phyloP scores from a whole-genome alignment of 2,797 vertebrate genomes.

The Choloepus didactylus region DNA sequence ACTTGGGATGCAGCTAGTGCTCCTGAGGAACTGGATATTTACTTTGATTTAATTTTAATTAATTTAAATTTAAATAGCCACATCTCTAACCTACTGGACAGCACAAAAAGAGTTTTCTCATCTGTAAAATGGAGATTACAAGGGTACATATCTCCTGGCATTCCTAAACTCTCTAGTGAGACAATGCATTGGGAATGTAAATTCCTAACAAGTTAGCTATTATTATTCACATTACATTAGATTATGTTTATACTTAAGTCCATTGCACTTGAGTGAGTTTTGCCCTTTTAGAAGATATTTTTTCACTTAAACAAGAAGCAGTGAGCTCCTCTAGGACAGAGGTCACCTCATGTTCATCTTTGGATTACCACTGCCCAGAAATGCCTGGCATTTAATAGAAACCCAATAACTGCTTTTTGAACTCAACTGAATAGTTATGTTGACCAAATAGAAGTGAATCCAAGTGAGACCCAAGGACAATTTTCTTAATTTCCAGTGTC shows the following conservation, averaged over 20 bases:
- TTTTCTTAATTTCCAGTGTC: conserved; percentile 6
- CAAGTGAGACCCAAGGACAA: background rate
- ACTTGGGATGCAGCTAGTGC: background rate
- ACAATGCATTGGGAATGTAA: background rate
- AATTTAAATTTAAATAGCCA: conserved; percentile 33
- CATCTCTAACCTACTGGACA: background rate
- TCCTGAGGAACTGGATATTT: background rate
- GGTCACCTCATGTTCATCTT: background rate
- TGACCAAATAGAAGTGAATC: background rate
- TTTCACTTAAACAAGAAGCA: conserved; percentile 16
- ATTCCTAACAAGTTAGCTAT: conserved; percentile 22
- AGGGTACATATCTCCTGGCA: background rate
- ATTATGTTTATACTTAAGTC: conserved; percentile 1
- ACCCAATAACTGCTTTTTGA: background rate
- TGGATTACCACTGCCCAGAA: background rate
- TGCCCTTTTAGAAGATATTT: background rate
- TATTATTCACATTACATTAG: background rate
- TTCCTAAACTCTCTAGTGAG: conserved; percentile 11
- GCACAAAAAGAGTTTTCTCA: background rate
- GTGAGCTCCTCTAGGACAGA: background rate
- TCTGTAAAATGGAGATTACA: background rate
- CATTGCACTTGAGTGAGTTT: background rate
- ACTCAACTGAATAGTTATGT: background rate
- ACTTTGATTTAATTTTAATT: background rate
- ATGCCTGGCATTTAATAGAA: background rate